A percentile compares a stretch with the other conserved stretches of the same genome.
Conservation (phyloP, 2,888 invertebrate genomes). For the Schizotus pectinicornis region DNA sequence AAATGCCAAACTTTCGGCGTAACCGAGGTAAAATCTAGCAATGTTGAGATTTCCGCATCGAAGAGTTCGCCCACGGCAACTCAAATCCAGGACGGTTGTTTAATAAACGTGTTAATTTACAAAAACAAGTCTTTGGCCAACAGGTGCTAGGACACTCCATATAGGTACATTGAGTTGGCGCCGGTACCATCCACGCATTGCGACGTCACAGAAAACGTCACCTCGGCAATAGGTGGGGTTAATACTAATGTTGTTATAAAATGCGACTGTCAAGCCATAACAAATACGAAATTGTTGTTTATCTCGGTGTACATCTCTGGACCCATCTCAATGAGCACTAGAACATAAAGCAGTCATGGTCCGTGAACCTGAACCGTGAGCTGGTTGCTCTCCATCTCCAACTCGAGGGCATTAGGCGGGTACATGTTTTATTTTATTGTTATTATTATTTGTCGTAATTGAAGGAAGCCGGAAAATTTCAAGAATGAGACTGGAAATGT, state of each 20-base stretch:
- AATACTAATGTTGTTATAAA: conserved; percentile 29
- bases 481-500: too few relatives aligned
- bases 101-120: conserved; percentile 35
- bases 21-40: background rate
- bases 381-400: conserved; percentile 17
- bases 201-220: conserved; percentile 36
- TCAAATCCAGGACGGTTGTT: conserved; percentile 28
- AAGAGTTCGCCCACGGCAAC: conserved; percentile 20
- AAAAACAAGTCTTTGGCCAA: conserved; percentile 41
- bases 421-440: background rate
- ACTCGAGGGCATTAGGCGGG: conserved; percentile 28
- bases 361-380: conserved; percentile 28
- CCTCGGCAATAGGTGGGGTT: conserved; percentile 22
- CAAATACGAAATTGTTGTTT: conserved; percentile 32
- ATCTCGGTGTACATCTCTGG: conserved; percentile 27
- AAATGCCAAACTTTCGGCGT: background rate
- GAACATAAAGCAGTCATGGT: conserved; percentile 32
- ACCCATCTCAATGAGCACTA: conserved; percentile 31
- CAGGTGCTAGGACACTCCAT: conserved; percentile 50
- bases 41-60: conserved; percentile 16
- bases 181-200: conserved; percentile 48
- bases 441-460: too few relatives aligned
- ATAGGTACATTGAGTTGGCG: conserved; percentile 49
- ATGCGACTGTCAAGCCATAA: conserved; percentile 29
- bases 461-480: too few relatives aligned